Evolutionary conservation across 2,797 vertebrate genomes (phyloP), one percentile per base, ranked within the genome.

Genomic region (Apodemus agrarius): DNA sequence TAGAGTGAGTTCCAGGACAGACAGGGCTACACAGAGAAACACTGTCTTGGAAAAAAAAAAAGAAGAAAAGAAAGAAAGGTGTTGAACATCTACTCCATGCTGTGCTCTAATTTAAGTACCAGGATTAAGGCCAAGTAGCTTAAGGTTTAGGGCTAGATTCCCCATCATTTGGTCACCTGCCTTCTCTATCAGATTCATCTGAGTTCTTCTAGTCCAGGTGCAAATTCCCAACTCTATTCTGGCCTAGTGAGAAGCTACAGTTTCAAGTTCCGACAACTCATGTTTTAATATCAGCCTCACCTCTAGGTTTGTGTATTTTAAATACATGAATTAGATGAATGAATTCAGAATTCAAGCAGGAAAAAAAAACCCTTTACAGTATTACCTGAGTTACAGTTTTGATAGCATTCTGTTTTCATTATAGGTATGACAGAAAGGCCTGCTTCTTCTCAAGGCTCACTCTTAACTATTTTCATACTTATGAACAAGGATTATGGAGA

Each of bases 331-430:
- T 90, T 69, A 31, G 54, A 85, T 87, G 22, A 90, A 74, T 21
- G 10, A 63, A 83, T 67, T 93, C 43, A 61, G 54, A 87, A 93
- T 91, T 93, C 34, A 97, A 81, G n/a, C 37, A 26, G 61, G 67
- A 31, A 78, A 31, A 78, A 89, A 88, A 91, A 43, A 34, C 52
- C 90, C 31, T 12, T 7, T 57, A 79, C 8, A 88, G 37, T 43
- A 93, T 78, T 22, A 78, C 52, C 49, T 54, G 37, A 94, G 49
- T 59, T 69, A 22, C n/a, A 14, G 22, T 75, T 89, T 72, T 46
- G 34, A 54, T 29, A 24, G 82, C 24, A 88, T 61, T 93, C 59
- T 67, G 75, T 40, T 67, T 89, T 96, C 46, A 12, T 37, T 67
- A n/a, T 85, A 13, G 67, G 46, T 5, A 37, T 26, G 43, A 52